These are phyloP conservation scores for Drosophila chauvacae DNA, from an alignment of 1,140 invertebrate genomes.

Conservation along the genomic window DNA sequence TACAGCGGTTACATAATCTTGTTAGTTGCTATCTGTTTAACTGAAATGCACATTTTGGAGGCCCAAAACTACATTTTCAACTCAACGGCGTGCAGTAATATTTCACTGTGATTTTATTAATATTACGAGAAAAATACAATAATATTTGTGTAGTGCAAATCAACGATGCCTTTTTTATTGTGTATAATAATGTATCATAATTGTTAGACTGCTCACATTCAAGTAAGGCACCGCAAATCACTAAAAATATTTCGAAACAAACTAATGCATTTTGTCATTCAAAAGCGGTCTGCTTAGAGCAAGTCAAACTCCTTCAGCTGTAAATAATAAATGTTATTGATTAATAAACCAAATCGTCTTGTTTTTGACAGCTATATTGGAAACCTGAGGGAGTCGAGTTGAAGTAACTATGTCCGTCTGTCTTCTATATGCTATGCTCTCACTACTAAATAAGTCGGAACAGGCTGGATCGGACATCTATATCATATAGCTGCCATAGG, in stretches of 20 bases:
- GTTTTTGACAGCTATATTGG: constrained; percentile 1
- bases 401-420: too few species aligned
- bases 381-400: background rate
- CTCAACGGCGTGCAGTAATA: constrained; percentile 78
- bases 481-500: too few species aligned
- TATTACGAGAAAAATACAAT: constrained; percentile 74
- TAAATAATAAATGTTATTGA: constrained; percentile 60
- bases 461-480: too few species aligned
- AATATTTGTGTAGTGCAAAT: constrained; percentile 76
- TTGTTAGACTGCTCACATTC: constrained; percentile 40
- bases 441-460: too few species aligned
- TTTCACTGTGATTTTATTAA: constrained; percentile 82
- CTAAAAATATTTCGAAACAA: constrained; percentile 20
- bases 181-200: constrained; percentile 53
- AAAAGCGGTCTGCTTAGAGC: constrained; percentile 29
- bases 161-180: constrained; percentile 69
- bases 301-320: constrained; percentile 42
- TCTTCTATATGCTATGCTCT: too few species aligned
- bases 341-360: constrained; percentile 23
- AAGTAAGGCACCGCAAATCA: constrained; percentile 36
- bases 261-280: constrained; percentile 43
- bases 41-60: constrained; percentile 87
- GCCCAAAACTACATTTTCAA: constrained; percentile 86
- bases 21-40: constrained; percentile 86
- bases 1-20: constrained; percentile 87